phyloP scores from a whole-genome alignment of 2,888 invertebrate genomes.

The Drosophila meridionalis region DNA sequence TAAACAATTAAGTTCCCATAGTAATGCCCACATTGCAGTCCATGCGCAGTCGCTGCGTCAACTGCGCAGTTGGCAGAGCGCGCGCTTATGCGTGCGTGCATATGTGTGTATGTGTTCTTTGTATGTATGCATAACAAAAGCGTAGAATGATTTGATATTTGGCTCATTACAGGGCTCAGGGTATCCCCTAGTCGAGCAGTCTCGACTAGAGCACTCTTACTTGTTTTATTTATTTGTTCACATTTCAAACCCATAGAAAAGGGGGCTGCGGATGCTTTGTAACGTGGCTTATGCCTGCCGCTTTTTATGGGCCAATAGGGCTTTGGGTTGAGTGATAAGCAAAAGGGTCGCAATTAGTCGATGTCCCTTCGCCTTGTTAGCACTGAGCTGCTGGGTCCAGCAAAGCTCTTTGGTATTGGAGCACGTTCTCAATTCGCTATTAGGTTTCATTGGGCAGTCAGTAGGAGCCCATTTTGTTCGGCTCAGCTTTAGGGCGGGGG shows the following conservation, averaged over 20 bases:
- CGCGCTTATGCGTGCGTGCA: no score
- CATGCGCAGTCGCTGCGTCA: no score
- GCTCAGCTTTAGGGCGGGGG: neutral
- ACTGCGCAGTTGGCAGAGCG: no score
- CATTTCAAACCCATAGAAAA: neutral
- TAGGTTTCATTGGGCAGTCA: constrained; percentile 58
- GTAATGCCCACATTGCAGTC: no score
- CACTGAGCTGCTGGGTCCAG: constrained; percentile 29
- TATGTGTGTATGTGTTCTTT: no score
- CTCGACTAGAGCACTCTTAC: no score
- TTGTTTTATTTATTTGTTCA: neutral
- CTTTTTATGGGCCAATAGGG: constrained; percentile 15
- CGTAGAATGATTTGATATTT: no score
- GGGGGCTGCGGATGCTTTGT: constrained; percentile 14
- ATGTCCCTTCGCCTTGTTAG: constrained; percentile 51
- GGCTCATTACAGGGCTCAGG: no score
- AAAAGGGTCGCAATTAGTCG: constrained; percentile 73
- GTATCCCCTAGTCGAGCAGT: no score
- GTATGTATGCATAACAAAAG: no score
- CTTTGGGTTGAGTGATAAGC: constrained; percentile 50
- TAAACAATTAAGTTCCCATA: no score
- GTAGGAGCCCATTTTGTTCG: constrained; percentile 24
- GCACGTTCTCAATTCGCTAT: constrained; percentile 66
- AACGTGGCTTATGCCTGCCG: constrained; percentile 18
- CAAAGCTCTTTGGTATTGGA: constrained; percentile 55